These are phyloP conservation scores for Sycophila texana DNA, from an alignment of 2,888 invertebrate species.

Conservation along the genomic window DNA sequence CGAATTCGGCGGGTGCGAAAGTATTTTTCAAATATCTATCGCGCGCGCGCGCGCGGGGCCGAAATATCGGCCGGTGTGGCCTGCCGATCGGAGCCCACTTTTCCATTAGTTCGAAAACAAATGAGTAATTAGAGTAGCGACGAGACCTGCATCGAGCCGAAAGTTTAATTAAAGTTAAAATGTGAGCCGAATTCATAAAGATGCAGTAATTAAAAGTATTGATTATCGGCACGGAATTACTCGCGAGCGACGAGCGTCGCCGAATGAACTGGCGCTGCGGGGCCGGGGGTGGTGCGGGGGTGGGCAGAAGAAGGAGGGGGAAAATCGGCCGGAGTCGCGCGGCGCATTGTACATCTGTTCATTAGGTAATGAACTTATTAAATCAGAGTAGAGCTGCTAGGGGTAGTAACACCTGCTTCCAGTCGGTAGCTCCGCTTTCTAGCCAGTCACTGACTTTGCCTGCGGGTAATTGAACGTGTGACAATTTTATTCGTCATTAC, in stretches of 20 bases:
- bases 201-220: constrained; percentile 73
- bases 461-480: too few relatives aligned
- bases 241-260: constrained; percentile 21
- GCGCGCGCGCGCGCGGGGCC: background rate
- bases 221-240: constrained; percentile 67
- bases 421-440: constrained; percentile 30
- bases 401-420: constrained; percentile 60
- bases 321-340: background rate
- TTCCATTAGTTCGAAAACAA: constrained; percentile 50
- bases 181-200: constrained; percentile 62
- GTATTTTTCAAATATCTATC: constrained; percentile 3
- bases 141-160: constrained; percentile 14
- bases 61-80: constrained; percentile 18
- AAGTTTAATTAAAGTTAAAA: constrained; percentile 54
- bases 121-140: constrained; percentile 44
- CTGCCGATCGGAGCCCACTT: background rate
- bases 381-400: constrained; percentile 67
- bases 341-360: constrained; percentile 68
- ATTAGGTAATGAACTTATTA: constrained; percentile 74
- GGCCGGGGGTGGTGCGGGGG: constrained; percentile 16
- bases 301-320: constrained; percentile 23
- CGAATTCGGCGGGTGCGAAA: background rate
- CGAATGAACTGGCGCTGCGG: constrained; percentile 12
- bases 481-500: too few relatives aligned
- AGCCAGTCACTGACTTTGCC: too few relatives aligned